Conservation (phyloP, 2,113 vertebrate species). For the Pogonocichla stellata region DNA sequence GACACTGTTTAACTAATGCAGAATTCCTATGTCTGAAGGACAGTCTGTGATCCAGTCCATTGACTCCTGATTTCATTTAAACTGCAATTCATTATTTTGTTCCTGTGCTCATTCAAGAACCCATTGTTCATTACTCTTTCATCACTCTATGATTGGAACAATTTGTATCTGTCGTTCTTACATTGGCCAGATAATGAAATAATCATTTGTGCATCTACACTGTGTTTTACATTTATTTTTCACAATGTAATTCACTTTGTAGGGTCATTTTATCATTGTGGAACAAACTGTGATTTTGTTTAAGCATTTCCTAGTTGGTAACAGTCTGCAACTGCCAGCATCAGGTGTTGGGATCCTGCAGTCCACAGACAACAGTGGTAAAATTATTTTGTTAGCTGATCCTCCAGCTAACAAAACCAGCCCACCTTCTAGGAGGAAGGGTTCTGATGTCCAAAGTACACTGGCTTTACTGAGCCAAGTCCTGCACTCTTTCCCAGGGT, state of each 20-base stretch:
- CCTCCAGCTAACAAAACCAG: not conserved
- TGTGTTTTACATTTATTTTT: conserved; percentile 74
- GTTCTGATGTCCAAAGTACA: not conserved
- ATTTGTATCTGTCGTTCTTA: conserved; percentile 81
- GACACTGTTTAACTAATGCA: conserved; percentile 51
- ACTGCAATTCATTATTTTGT: conserved; percentile 80
- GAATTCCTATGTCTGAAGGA: conserved; percentile 70
- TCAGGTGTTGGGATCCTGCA: not conserved
- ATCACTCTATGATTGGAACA: conserved; percentile 76
- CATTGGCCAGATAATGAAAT: conserved; percentile 80
- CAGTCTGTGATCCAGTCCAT: conserved; percentile 72
- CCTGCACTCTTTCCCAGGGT: not conserved
- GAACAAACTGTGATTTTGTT: conserved; percentile 65
- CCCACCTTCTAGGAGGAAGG: not conserved
- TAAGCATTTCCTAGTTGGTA: conserved; percentile 31
- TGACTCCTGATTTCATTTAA: conserved; percentile 77
- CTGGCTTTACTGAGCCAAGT: not conserved
- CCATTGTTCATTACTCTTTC: conserved; percentile 80
- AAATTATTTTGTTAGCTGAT: not conserved
- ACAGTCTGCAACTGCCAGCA: not conserved
- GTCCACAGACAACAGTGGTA: not conserved
- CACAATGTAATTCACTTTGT: conserved; percentile 68
- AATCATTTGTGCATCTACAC: conserved; percentile 77
- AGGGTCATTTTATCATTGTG: conserved; percentile 72
- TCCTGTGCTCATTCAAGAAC: conserved; percentile 74